Evolutionary conservation across 2,113 vertebrate species (phyloP), one percentile per base, ranked within the genome.

Genomic region (Canis aureus): DNA sequence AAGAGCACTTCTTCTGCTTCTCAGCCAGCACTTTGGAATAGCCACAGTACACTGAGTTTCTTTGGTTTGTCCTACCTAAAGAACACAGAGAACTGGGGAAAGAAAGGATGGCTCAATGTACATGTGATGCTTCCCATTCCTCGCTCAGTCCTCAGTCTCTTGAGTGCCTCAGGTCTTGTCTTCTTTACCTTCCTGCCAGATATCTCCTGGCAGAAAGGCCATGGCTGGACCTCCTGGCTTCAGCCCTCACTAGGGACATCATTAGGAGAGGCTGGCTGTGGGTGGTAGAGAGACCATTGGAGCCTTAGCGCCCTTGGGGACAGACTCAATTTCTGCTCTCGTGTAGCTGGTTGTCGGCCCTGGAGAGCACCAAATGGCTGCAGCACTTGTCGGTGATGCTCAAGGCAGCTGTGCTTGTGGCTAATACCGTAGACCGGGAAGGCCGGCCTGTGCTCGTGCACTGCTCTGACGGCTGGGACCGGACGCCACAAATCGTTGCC

Each of bases 371-470:
- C 92, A 99, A 99, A 91, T 99, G 99, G 99, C 99, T 99, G 97
- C 99, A 99, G 98, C 99, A 99, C 97, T 99, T 99, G 86, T 99
- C 99, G 0, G 99, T 99, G 98, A 99, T 99, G 99, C 98, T 99
- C 93, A 99, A 99, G 98, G 99, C 99, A 1, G 99, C 99, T 25
- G 99, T 99, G 89, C 98, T 99, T 91, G 99, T 99, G 97, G 99
- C 99, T 91, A 99, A 99, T 22, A 99, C 99, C 0, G 99, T 99
- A 15, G 99, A 99, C 98, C 99, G 99, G 71, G 99, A 99, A 19
- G 99, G 99, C 7, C 99, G 99, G 20, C 99, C 99, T 0, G 99
- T 99, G 97, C 98, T 99, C 97, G 99, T 99, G 11, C 99, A 99
- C 96, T 99, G 99, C 97, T 99, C 99, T 0, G 99, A 99, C 0